Evolutionary conservation across 2,113 vertebrate genomes (phyloP).

Genomic region (Stegostoma tigrinum): DNA sequence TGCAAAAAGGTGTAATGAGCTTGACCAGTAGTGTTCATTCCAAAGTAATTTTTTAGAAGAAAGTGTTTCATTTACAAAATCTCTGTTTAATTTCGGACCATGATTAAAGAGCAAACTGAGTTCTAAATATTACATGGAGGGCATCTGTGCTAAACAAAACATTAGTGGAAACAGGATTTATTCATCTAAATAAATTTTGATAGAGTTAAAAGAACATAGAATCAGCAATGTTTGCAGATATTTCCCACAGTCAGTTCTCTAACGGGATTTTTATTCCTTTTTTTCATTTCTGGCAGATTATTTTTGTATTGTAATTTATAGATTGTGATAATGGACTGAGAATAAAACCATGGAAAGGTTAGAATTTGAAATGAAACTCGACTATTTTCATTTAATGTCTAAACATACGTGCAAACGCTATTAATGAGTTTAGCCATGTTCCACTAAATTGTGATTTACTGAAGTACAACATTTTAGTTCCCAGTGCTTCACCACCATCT

Average conservation of each 20-base stretch:
- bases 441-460: conserved; percentile 30
- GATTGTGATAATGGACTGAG: neutral
- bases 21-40: neutral
- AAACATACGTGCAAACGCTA: neutral
- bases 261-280: conserved; percentile 20
- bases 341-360: neutral
- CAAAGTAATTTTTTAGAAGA: neutral
- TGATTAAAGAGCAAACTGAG: neutral
- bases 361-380: neutral
- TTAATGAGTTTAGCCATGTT: neutral
- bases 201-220: conserved; percentile 26
- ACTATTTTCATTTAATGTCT: neutral
- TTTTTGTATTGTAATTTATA: neutral
- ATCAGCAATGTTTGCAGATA: neutral
- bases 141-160: neutral
- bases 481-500: neutral
- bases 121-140: neutral
- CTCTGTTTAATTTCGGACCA: neutral
- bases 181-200: conserved; percentile 35
- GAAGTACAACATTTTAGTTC: conserved; percentile 13
- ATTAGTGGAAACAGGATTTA: neutral
- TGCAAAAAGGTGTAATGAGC: neutral
- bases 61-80: neutral
- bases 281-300: conserved; percentile 18
- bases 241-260: neutral